Base-by-base conservation (phyloP, 2,888 invertebrate species). In the Lasioglossum zephyrum region DNA sequence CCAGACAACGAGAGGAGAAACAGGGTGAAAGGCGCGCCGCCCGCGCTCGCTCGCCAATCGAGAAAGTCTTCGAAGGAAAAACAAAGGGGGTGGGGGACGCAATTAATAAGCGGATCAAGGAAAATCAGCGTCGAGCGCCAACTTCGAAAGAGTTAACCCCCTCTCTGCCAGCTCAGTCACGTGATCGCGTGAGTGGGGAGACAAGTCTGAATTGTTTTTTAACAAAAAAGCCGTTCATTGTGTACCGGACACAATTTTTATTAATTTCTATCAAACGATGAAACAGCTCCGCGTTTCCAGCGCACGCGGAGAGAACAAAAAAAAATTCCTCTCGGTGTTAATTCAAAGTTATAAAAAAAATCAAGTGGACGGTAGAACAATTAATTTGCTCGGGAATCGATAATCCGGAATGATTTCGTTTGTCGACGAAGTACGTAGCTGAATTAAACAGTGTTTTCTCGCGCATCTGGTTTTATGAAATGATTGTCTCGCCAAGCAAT, bases 81-180 rank as follows among this genome's bases (percentile, higher is more conserved):
- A 60, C 70, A 47, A 83, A 49, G 26, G 44, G 26, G 72, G 72
- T 53, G 57, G 57, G 60, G 18, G 70, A 41, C 78, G 60, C 70
- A 83, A 72, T 84, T 78, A 83, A 83, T 84, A 83, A 78, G 49
- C 78, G 49, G 36, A 22, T 6, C n/a, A 16, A 26, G 75, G 47
- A 41, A 76, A 73, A 73, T 22, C 47, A 63, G 57, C 60, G 36
- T 81, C 41, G 11, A 31, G 63, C 69, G 44, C 75, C 49, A 74
- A 77, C 41, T 77, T 66, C 44, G 41, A 16, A 47, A 47, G 47
- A 47, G 47, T 47, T 47, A 16, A 1, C 47, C 16, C 47, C 47
- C 47, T 16, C 47, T 16, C 16, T 4, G 47, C 1, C 47, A 16
- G 47, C 1, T 13, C 4, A 16, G 47, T 16, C 47, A 47, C 47